Evolutionary conservation across 1,140 invertebrate species (phyloP).

Genomic region (Scylla paramamosain): DNA sequence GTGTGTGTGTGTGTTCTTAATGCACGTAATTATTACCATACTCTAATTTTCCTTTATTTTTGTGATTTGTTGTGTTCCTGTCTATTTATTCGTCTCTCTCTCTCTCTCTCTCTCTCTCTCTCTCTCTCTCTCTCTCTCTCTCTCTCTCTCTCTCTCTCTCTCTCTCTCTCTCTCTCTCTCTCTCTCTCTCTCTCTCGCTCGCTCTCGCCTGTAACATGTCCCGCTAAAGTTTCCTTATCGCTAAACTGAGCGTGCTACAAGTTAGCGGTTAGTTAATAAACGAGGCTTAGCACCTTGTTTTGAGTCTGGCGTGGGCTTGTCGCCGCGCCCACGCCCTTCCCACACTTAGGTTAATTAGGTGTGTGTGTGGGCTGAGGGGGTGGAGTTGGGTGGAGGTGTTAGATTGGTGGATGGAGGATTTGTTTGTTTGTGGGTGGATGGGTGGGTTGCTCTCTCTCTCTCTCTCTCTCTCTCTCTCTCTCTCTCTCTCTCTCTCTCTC

Average conservation of each 20-base stretch:
- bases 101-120: constrained; percentile 15
- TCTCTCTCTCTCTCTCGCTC: background rate
- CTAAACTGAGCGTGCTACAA: too few relatives aligned
- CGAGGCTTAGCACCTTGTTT: too few relatives aligned
- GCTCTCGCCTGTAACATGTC: background rate
- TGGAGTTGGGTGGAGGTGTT: too few relatives aligned
- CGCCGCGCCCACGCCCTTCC: too few relatives aligned
- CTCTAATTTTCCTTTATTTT: too few relatives aligned
- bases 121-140: constrained; percentile 1
- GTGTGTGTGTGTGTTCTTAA: too few relatives aligned
- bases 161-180: background rate
- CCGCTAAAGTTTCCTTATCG: background rate
- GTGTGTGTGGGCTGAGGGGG: too few relatives aligned
- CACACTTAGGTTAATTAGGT: too few relatives aligned
- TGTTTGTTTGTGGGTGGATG: background rate
- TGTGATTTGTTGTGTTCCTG: too few relatives aligned
- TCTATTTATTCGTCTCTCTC: background rate
- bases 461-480: constrained; percentile 14
- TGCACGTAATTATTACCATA: too few relatives aligned
- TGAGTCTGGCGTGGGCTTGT: too few relatives aligned
- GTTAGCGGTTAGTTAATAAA: too few relatives aligned
- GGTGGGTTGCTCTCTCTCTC: background rate
- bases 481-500: constrained; percentile 32
- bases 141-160: constrained; percentile 21
- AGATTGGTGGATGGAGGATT: background rate